Evolutionary conservation across 2,888 invertebrate genomes (phyloP), one percentile per base, ranked within the genome.

Genomic region (Cantharis flavilabris): DNA sequence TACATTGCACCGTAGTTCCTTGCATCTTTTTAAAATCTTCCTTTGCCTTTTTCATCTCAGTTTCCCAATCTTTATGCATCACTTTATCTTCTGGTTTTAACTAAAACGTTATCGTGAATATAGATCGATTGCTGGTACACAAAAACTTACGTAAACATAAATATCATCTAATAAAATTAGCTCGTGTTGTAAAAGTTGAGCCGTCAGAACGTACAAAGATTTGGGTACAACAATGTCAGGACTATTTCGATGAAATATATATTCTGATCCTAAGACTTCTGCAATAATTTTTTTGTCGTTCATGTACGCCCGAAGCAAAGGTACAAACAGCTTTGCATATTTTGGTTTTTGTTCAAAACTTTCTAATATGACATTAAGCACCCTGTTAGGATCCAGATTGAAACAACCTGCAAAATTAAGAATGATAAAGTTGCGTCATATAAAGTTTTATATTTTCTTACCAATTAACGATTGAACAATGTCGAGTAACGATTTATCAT

Each of bases 371-470:
- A 99, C 94, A 87, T 99, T 99, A 81, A 99, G 90, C 13, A 98
- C 98, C 85, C 99, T 91, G 88, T 99, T 99, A 4, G 99, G 99
- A 89, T 99, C 99, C 87, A 99, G 92, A 90, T 99, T 99, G 88
- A 99, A 99, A 88, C 98, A 98, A 85, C 99, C 98, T 97, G 87
- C 69, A 90, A 90, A 75, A 78, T 77, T 69, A 26, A 64, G 30
- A 18, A 70, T 18, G 16, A 23, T 18, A 14, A 64, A 23, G 10
- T 10, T 33, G 11, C 0, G 5, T 49, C 4, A 5, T 49, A n/a
- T 3, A 13, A 33, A n/a, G 11, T 49, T 33, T 49, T n/a, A 49
- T 49, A 5, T 49, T 49, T 49, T n/a, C 23, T 87, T 90, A 97
- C 97, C 98, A 88, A 98, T 98, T 74, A 98, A 90, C 2, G 98